A percentile compares a stretch with the other conserved stretches of the same genome.
Evolutionary conservation across 2,797 vertebrate genomes (phyloP).

Genomic region (Lepus oiostolus): DNA sequence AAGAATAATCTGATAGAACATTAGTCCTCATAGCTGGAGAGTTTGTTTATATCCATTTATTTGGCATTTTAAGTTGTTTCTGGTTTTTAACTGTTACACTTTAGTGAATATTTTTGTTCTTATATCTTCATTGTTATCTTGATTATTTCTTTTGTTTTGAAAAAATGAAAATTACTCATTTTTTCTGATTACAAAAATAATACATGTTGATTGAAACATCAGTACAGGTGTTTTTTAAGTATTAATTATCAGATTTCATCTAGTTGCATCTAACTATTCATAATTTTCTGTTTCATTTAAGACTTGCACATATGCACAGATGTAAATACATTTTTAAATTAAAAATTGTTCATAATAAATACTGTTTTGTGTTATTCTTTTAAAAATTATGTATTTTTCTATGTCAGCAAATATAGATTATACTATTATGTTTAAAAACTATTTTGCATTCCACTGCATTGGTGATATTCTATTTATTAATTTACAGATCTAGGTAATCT

Average conservation of each 20-base stretch:
- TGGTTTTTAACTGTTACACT: not conserved
- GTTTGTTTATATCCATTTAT: not conserved
- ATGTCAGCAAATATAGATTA: not conserved
- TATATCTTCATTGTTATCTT: not conserved
- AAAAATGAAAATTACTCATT: not conserved
- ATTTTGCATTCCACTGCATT: conserved; percentile 1
- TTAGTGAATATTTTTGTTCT: not conserved
- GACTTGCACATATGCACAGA: not conserved
- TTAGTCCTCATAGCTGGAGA: not conserved
- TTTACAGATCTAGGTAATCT: not conserved
- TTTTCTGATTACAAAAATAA: conserved; percentile 4
- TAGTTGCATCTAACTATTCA: not conserved
- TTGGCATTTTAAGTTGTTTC: not conserved
- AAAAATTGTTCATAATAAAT: conserved; percentile 1
- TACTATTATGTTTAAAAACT: not conserved
- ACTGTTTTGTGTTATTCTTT: not conserved
- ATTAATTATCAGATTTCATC: not conserved
- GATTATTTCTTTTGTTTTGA: not conserved
- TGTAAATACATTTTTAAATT: not conserved
- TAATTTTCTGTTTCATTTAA: not conserved
- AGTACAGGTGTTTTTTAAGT: not conserved
- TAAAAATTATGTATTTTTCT: not conserved
- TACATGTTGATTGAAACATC: not conserved
- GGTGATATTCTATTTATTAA: not conserved
- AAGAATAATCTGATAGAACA: not conserved